A percentile compares a stretch with the other conserved stretches of the same genome.
These are phyloP conservation scores for Ptychadena robeensis DNA, from an alignment of 2,797 vertebrate genomes.

Conservation along the genomic window DNA sequence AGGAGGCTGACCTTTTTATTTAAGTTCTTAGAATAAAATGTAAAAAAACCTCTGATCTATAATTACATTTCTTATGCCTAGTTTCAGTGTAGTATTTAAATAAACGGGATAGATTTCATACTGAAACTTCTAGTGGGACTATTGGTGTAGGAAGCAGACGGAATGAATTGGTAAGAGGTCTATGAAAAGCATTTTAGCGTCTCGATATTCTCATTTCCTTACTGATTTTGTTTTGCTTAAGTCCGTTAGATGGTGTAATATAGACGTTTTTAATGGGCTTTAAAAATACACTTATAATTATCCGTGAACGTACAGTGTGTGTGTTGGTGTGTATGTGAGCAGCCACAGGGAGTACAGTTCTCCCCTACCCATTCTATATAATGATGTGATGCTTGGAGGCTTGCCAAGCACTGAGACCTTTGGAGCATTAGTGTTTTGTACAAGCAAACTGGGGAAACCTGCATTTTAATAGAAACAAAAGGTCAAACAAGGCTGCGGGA, in stretches of 20 bases:
- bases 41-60: too few species aligned
- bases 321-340: slow-evolving; percentile 23
- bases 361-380: slow-evolving; percentile 45
- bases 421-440: slow-evolving; percentile 56
- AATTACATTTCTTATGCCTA: too few species aligned
- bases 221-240: neutral
- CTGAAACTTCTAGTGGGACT: neutral
- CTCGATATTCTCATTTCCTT: neutral
- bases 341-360: slow-evolving; percentile 33
- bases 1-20: too few species aligned
- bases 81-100: neutral
- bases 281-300: slow-evolving; percentile 18
- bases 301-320: slow-evolving; percentile 12
- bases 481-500: slow-evolving; percentile 50
- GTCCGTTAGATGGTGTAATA: neutral
- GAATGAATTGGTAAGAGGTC: too few species aligned
- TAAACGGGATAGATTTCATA: neutral
- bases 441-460: slow-evolving; percentile 58
- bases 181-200: neutral
- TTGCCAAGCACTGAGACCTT: slow-evolving; percentile 59
- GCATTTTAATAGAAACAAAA: slow-evolving; percentile 57
- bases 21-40: too few species aligned
- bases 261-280: neutral
- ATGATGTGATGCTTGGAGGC: slow-evolving; percentile 57
- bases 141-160: neutral